phyloP scores from a whole-genome alignment of 1,140 invertebrate species.

The Campoletis sonorensis region DNA sequence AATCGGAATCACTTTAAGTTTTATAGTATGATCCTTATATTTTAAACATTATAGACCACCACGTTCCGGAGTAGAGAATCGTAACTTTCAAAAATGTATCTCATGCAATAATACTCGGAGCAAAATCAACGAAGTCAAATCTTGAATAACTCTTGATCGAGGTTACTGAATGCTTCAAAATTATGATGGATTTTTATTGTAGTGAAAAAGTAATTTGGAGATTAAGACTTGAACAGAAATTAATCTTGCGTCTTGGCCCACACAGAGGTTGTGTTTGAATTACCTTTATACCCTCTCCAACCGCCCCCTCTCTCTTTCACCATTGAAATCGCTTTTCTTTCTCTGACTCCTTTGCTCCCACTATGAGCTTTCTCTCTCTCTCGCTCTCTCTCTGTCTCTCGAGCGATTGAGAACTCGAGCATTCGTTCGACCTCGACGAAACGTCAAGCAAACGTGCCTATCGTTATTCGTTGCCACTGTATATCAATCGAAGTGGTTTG shows the following conservation, averaged over 20 bases:
- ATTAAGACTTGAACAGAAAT: not conserved
- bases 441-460: slow-evolving; percentile 11
- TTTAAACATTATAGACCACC: not conserved
- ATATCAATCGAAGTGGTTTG: slow-evolving; percentile 6
- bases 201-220: not conserved
- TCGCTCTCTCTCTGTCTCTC: slow-evolving; percentile 9
- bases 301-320: not conserved
- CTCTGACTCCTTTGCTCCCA: not conserved
- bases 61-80: no score
- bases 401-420: not conserved
- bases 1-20: no score
- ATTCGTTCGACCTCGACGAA: slow-evolving; percentile 4
- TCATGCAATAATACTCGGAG: no score
- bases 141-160: slow-evolving; percentile 8
- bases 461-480: not conserved
- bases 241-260: not conserved
- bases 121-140: not conserved
- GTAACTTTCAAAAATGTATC: no score
- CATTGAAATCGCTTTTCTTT: not conserved
- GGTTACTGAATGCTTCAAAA: not conserved
- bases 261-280: not conserved
- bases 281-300: not conserved
- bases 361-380: slow-evolving; percentile 7
- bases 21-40: not conserved
- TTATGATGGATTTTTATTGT: not conserved